A percentile compares a stretch with the other conserved stretches of the same genome.
phyloP scores from a whole-genome alignment of 2,113 vertebrate genomes.

The Siphamia tubifer region DNA sequence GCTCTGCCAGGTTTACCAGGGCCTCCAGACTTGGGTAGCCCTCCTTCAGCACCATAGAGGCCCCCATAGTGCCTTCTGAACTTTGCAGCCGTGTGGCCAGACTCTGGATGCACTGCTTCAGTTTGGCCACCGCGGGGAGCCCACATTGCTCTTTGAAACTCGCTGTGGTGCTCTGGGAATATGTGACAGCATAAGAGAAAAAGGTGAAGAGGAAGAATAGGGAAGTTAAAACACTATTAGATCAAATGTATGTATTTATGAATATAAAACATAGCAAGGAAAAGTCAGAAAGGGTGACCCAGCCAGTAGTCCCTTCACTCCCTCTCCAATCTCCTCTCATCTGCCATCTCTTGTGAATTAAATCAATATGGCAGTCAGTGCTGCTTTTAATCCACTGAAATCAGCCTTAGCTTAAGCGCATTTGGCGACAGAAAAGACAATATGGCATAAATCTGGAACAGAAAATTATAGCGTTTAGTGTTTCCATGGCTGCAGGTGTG shows the following conservation, averaged over 20 bases:
- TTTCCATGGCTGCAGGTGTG: constrained; percentile 15
- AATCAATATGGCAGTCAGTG: constrained; percentile 46
- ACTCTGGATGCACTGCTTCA: constrained; percentile 97
- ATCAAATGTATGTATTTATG: constrained; percentile 24
- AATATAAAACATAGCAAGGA: constrained; percentile 18
- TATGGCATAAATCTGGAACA: constrained; percentile 28
- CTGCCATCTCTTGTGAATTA: constrained; percentile 22
- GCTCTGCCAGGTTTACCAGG: constrained; percentile 81
- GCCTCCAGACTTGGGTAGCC: constrained; percentile 90
- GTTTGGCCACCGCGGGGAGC: constrained; percentile 90
- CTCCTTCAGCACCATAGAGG: constrained; percentile 87
- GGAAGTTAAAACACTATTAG: background rate
- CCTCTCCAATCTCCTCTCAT: background rate
- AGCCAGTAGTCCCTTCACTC: background rate
- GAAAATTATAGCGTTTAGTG: background rate
- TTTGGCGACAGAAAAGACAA: constrained; percentile 32
- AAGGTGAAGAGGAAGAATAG: background rate
- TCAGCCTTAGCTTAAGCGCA: constrained; percentile 32
- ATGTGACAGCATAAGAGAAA: constrained; percentile 9
- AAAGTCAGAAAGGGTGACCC: constrained; percentile 12
- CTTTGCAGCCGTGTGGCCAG: constrained; percentile 87
- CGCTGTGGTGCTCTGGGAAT: constrained; percentile 85
- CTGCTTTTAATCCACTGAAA: constrained; percentile 42
- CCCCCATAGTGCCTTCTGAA: constrained; percentile 82
- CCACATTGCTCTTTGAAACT: constrained; percentile 96